Evolutionary conservation across 2,113 vertebrate species (phyloP), one percentile per base, ranked within the genome.

Genomic region (Lutjanus erythropterus): DNA sequence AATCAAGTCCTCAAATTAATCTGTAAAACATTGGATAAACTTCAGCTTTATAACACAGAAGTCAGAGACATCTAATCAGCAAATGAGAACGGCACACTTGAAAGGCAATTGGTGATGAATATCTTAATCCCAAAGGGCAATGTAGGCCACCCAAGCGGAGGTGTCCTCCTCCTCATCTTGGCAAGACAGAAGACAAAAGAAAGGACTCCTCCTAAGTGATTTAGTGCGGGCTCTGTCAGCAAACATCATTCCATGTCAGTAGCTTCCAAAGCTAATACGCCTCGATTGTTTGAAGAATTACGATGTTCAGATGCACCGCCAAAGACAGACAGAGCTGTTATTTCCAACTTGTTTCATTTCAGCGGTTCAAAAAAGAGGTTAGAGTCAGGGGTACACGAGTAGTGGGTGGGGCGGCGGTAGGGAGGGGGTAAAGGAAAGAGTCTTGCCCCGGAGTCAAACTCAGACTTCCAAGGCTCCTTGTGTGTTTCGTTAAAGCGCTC

Each of bases 181-280:
- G 71, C 65, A 31, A 56, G 75, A 56, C 10, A 1, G n/a, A 66
- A 86, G 71, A 88, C 76, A 90, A 87, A 86, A 87, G 71, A 56
- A n/a, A 49, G 25, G 52, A 27, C 68, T 88, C 67, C 75, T 81
- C 71, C 83, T 59, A 87, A 90, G 91, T 91, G 94, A 94, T 94
- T 94, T 89, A 93, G 84, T 72, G 79, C 64, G 65, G 84, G 89
- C 50, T 75, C 72, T 94, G 93, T 95, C 93, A 89, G 89, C 86
- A 87, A 86, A 90, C 86, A 92, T 93, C 85, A 88, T 94, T 95
- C 94, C 94, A 89, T 92, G 93, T 94, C 94, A 93, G 90, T 89
- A 81, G 88, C 77, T 84, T 86, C 84, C 90, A 91, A 93, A 94
- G 87, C 91, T 92, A 94, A 93, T 86, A 89, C 65, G 84, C 79